Conservation (phyloP, 2,888 invertebrate species). For the Acanthosepion pharaonis region DNA sequence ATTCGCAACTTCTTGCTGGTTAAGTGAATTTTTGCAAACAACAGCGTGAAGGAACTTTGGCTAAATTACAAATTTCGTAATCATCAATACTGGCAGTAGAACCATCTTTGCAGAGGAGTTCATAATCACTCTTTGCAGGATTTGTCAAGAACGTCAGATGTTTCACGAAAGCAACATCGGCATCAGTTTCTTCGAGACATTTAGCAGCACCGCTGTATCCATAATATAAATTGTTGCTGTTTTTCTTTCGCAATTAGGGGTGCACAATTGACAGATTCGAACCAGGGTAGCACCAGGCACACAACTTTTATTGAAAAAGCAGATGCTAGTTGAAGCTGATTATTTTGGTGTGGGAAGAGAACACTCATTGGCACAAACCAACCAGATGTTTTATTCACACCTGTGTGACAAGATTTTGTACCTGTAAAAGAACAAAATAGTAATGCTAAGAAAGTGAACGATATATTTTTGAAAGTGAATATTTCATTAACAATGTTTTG, state of each 20-base stretch:
- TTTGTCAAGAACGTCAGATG: constrained; percentile 78
- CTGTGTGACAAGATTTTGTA: constrained; percentile 88
- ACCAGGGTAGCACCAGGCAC: constrained; percentile 87
- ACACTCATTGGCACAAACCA: constrained; percentile 95
- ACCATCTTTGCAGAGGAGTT: constrained; percentile 76
- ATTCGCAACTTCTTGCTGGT: neutral
- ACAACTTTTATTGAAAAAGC: constrained; percentile 95
- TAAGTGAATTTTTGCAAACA: constrained; percentile 80
- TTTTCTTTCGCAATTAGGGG: constrained; percentile 63
- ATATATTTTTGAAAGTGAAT: too few species aligned
- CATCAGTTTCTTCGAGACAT: constrained; percentile 89
- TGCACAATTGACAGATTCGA: constrained; percentile 77
- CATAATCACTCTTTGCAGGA: constrained; percentile 75
- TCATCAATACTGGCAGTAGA: constrained; percentile 85
- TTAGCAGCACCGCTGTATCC: constrained; percentile 81
- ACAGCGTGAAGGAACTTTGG: constrained; percentile 90
- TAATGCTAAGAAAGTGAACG: too few species aligned
- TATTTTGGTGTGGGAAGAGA: constrained; percentile 80
- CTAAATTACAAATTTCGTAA: constrained; percentile 87
- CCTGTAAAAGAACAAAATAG: constrained; percentile 74
- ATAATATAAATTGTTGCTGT: constrained; percentile 78
- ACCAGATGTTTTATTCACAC: constrained; percentile 91
- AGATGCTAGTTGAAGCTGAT: constrained; percentile 75
- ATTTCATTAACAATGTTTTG: too few species aligned
- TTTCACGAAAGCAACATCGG: constrained; percentile 86